These are phyloP conservation scores for Daubentonia madagascariensis DNA, from an alignment of 2,113 vertebrate genomes.

Conservation along the genomic window DNA sequence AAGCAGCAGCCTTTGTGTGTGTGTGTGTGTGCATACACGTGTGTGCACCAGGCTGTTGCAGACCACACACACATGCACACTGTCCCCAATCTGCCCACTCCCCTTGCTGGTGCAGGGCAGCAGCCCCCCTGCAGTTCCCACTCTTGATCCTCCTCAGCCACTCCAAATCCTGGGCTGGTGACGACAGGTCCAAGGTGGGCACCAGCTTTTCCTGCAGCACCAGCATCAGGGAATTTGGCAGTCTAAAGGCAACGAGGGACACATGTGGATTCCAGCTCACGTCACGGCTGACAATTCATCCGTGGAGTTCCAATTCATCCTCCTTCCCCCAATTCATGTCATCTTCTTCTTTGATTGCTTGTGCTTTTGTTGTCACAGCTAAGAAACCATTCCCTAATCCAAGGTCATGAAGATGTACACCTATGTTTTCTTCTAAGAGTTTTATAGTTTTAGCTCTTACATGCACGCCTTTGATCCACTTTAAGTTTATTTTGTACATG, in stretches of 20 bases:
- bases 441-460: neutral
- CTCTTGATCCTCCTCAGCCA: neutral
- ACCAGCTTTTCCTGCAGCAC: neutral
- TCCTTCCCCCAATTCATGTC: neutral
- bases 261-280: neutral
- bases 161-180: neutral
- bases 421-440: neutral
- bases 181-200: neutral
- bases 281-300: neutral
- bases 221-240: neutral
- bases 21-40: too few relatives aligned
- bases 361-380: neutral
- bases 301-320: neutral
- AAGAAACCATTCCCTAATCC: neutral
- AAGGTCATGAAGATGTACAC: neutral
- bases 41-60: neutral
- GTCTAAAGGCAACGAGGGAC: neutral
- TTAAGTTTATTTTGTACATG: neutral
- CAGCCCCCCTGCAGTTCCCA: too few relatives aligned
- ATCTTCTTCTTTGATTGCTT: neutral
- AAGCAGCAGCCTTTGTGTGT: neutral
- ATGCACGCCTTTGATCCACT: neutral
- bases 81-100: fast-evolving
- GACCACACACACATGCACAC: too few relatives aligned
- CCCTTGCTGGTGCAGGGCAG: neutral